A percentile compares a stretch with the other conserved stretches of the same genome.
These are phyloP conservation scores for Drosophila pullipes DNA, from an alignment of 2,888 invertebrate genomes.

Conservation along the genomic window DNA sequence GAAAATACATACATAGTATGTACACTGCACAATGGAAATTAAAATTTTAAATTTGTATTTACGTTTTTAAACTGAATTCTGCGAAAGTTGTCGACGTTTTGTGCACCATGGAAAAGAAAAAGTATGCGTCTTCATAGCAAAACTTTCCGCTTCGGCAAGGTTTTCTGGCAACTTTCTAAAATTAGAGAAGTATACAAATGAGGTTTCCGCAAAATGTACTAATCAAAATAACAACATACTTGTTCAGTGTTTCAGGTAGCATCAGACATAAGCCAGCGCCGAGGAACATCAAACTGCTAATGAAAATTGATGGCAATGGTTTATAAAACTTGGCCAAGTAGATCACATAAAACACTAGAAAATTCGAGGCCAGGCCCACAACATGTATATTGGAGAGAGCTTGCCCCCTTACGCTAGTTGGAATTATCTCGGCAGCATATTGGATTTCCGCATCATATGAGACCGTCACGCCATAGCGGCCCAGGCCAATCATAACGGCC, in stretches of 20 bases:
- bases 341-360: constrained; percentile 87
- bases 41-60: neutral
- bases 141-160: constrained; percentile 87
- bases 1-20: constrained; percentile 42
- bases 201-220: neutral
- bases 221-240: constrained; percentile 81
- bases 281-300: constrained; percentile 86
- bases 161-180: constrained; percentile 86
- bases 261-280: constrained; percentile 87
- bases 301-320: constrained; percentile 87
- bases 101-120: constrained; percentile 85
- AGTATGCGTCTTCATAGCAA: constrained; percentile 86
- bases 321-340: constrained; percentile 85
- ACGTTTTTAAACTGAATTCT: neutral
- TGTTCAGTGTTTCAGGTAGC: constrained; percentile 87
- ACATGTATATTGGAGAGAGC: constrained; percentile 88
- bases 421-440: constrained; percentile 88
- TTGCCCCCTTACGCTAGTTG: constrained; percentile 88
- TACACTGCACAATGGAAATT: neutral
- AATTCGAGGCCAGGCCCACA: constrained; percentile 87
- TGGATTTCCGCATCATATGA: constrained; percentile 89
- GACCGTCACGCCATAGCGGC: constrained; percentile 87
- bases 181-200: neutral
- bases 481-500: constrained; percentile 86
- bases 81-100: constrained; percentile 12